Evolutionary conservation across 1,140 invertebrate genomes (phyloP).

Genomic region (Hylyphantes graminicola): DNA sequence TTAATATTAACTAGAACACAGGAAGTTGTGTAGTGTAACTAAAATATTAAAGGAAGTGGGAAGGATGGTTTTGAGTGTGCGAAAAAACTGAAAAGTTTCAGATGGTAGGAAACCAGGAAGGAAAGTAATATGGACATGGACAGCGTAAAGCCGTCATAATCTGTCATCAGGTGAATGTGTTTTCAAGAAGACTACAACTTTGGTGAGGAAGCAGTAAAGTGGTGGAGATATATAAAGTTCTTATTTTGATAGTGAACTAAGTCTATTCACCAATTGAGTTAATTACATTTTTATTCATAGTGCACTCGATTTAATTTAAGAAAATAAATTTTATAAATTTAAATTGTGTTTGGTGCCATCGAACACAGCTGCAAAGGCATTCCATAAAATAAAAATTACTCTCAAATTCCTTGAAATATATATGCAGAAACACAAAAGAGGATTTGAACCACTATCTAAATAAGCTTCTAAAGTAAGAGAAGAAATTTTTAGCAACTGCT

Average conservation of each 20-base stretch:
- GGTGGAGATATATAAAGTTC: constrained; percentile 12
- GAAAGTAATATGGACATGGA: constrained; percentile 12
- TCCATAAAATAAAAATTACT: too few species aligned
- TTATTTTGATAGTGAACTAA: too few species aligned
- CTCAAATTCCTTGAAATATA: too few species aligned
- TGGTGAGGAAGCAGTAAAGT: constrained; percentile 24
- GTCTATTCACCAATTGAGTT: too few species aligned
- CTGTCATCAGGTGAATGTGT: constrained; percentile 39
- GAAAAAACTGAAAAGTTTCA: constrained; percentile 33
- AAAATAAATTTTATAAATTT: too few species aligned
- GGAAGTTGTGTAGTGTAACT: neutral
- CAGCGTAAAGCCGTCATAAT: constrained; percentile 44
- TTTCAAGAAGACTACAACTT: constrained; percentile 34
- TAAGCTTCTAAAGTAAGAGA: neutral
- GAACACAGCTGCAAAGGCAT: too few species aligned
- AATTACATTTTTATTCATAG: too few species aligned
- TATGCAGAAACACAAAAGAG: too few species aligned
- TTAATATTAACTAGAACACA: constrained; percentile 44
- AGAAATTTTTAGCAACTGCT: constrained; percentile 29
- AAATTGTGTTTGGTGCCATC: too few species aligned
- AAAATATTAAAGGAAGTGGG: too few species aligned
- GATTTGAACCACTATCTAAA: too few species aligned
- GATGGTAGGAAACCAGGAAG: constrained; percentile 4
- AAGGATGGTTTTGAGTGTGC: neutral
- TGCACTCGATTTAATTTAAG: too few species aligned